Percentiles rank a stretch among this genome's conserved stretches.
These are phyloP conservation scores for Albula goreensis DNA, from an alignment of 2,113 vertebrate genomes.

Conservation along the genomic window DNA sequence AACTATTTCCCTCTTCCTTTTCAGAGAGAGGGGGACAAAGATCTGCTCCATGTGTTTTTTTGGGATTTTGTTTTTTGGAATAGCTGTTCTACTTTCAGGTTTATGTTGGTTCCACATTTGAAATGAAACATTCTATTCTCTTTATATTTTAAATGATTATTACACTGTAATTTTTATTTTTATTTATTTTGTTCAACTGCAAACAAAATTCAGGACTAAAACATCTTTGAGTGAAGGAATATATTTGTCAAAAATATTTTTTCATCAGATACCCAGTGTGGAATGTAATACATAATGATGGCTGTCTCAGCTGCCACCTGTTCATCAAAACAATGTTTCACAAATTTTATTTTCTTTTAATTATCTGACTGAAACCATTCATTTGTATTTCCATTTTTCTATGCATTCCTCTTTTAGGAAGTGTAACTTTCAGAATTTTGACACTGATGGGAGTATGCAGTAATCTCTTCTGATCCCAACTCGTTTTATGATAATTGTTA, in stretches of 20 bases:
- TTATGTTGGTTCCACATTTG: too few relatives aligned
- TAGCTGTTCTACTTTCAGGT: too few relatives aligned
- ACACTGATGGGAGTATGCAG: too few relatives aligned
- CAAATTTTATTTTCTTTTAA: background rate
- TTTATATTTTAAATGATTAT: too few relatives aligned
- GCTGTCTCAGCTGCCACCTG: background rate
- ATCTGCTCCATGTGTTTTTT: too few relatives aligned
- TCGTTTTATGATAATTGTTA: background rate
- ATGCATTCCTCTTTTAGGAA: background rate
- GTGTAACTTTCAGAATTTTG: background rate
- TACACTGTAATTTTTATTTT: too few relatives aligned
- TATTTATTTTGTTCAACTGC: too few relatives aligned
- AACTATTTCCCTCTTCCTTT: too few relatives aligned
- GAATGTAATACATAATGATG: background rate
- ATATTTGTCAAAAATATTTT: background rate
- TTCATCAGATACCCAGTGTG: background rate
- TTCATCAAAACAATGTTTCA: background rate
- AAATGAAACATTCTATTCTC: too few relatives aligned
- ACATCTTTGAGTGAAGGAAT: background rate
- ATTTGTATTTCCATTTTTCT: background rate
- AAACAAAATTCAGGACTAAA: background rate
- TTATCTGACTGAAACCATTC: background rate
- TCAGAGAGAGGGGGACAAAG: too few relatives aligned
- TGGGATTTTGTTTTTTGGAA: too few relatives aligned
- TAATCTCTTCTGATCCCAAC: constrained; percentile 1